Conservation (phyloP, 2,888 invertebrate species). For the Ypsolopha scabrella region DNA sequence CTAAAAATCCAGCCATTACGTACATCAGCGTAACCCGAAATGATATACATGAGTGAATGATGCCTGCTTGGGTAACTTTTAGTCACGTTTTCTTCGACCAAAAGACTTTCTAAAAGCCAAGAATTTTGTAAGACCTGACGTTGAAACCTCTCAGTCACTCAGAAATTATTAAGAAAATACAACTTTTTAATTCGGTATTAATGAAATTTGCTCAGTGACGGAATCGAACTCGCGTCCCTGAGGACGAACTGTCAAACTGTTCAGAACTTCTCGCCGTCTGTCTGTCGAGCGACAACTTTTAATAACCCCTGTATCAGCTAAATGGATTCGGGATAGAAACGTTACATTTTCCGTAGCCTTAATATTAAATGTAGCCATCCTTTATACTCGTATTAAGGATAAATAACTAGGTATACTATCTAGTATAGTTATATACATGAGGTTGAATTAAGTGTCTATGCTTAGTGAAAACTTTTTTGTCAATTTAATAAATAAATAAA, state of each 20-base stretch:
- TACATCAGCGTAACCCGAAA: no score
- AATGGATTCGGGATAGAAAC: constrained; percentile 31
- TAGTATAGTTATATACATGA: no score
- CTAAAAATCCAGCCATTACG: no score
- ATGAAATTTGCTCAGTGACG: constrained; percentile 54
- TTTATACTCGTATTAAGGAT: not conserved
- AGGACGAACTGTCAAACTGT: constrained; percentile 44
- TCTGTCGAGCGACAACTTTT: constrained; percentile 52
- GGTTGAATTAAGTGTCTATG: no score
- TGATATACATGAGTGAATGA: no score
- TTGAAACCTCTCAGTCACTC: constrained; percentile 13
- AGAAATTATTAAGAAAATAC: constrained; percentile 10
- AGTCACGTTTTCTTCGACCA: no score
- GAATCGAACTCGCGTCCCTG: constrained; percentile 48
- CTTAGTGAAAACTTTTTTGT: no score
- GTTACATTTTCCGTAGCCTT: not conserved
- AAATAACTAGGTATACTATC: constrained; percentile 6
- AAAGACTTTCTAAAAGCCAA: no score
- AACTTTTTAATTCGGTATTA: constrained; percentile 52
- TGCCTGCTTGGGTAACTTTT: no score
- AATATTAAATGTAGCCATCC: constrained; percentile 1
- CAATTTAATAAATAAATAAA: no score
- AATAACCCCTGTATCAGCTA: constrained; percentile 61
- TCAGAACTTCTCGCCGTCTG: constrained; percentile 38
- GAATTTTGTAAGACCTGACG: no score